Conservation (phyloP, 2,888 invertebrate genomes). For the Thecophora atra region DNA sequence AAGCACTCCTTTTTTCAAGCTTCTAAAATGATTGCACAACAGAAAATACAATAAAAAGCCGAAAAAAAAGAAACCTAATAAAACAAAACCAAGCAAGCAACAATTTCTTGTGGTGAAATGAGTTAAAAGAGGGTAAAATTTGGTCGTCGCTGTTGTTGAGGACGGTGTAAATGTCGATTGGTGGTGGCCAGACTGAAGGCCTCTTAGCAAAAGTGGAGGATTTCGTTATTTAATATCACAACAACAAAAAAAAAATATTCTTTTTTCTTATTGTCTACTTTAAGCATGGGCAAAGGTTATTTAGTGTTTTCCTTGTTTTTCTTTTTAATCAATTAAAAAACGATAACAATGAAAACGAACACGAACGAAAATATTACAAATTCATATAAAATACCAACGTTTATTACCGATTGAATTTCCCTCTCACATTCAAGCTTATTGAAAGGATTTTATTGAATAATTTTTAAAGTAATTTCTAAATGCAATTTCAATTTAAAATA, state of each 20-base stretch:
- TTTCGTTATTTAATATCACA: neutral
- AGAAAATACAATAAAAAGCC: neutral
- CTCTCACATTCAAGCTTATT: no score
- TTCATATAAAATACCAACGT: no score
- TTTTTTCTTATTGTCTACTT: no score
- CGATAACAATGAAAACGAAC: no score
- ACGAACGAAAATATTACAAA: no score
- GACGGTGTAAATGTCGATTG: neutral
- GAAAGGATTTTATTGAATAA: no score
- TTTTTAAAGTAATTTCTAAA: no score
- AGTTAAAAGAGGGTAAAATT: neutral
- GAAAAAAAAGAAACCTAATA: neutral
- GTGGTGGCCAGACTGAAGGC: neutral
- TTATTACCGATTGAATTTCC: no score
- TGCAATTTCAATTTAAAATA: no score
- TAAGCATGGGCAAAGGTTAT: no score
- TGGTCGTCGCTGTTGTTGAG: neutral
- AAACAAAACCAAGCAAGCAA: neutral
- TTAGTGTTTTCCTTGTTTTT: no score
- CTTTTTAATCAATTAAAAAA: no score
- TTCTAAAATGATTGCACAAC: slow-evolving; percentile 3
- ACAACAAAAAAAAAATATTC: neutral
- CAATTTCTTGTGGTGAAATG: neutral
- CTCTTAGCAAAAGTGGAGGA: neutral
- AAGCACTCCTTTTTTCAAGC: neutral